Base-by-base conservation (phyloP, 1,140 invertebrate genomes). In the Megalonaias nervosa region DNA sequence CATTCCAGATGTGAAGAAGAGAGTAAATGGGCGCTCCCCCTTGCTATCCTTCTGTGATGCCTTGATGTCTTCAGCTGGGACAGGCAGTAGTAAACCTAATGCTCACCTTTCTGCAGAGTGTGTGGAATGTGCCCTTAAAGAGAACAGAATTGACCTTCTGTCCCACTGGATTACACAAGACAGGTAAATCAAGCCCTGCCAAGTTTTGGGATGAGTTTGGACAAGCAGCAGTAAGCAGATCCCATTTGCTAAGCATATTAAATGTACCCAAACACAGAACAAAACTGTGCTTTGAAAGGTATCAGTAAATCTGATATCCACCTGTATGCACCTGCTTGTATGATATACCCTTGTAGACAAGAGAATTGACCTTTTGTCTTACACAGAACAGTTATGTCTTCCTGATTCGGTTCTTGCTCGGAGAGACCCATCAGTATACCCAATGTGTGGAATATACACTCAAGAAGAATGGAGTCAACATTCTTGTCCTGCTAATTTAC, bases 161-260 rank as follows among this genome's bases (percentile, higher is more conserved):
- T 85, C 85, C 48, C 89, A 90, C 71, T 91, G 90, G 90, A 83
- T 91, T n/a, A 70, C 89, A 48, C 89, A 90, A 78, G 88, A 90
- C 59, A 90, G 89, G 89, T 90, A 68, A 76, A 65, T 64, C 16
- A 48, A 12, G 21, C 19, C 55, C 23, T n/a, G 31, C 26, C 16
- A 26, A 38, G 16, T 14, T n/a, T 61, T 13, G 19, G 4, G 9
- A 55, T 71, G 31, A 21, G 17, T 60, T 17, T 65, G 19, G 17
- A 21, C 56, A 21, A 4, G 21, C 16, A 23, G 31, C 13, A 23
- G 14, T 14, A 26, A 19, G 71, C 17, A 59, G 56, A 15, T 71
- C 26, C 12, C 23, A 12, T 59, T 23, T 12, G 21, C 12, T 23
- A 31, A 31, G 5, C 31, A n/a, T 5, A 31, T 31, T 2, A 31